phyloP scores from a whole-genome alignment of 2,888 invertebrate species.

The Marasmarcha lunaedactyla region DNA sequence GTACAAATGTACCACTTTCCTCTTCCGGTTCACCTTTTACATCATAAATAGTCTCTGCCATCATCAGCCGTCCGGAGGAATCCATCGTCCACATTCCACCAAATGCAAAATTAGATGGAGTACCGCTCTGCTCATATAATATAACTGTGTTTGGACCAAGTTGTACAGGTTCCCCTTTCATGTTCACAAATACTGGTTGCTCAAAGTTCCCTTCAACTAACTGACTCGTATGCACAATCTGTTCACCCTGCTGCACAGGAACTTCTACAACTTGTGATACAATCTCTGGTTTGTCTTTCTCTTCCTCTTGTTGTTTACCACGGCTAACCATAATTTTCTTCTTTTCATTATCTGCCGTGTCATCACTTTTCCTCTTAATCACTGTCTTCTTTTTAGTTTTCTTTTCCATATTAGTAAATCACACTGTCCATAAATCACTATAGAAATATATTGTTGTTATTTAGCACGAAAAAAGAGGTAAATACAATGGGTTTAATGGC shows the following conservation, averaged over 20 bases:
- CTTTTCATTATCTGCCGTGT: constrained; percentile 43
- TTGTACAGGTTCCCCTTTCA: constrained; percentile 63
- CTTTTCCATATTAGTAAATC: constrained; percentile 53
- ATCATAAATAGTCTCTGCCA: constrained; percentile 65
- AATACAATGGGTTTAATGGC: no score
- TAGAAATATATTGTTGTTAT: no score
- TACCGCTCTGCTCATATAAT: constrained; percentile 58
- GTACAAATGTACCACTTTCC: constrained; percentile 49
- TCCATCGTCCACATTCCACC: constrained; percentile 68
- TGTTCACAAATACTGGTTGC: constrained; percentile 62
- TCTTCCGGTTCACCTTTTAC: constrained; percentile 63
- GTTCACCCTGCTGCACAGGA: constrained; percentile 57
- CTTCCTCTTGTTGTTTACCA: constrained; percentile 32
- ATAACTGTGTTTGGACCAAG: constrained; percentile 63
- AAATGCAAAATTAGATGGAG: constrained; percentile 58
- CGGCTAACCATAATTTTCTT: constrained; percentile 48
- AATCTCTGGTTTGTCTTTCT: constrained; percentile 53
- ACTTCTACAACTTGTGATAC: constrained; percentile 59
- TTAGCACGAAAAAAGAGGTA: no score
- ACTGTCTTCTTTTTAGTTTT: constrained; percentile 63
- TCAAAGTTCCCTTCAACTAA: constrained; percentile 60
- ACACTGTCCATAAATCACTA: no score
- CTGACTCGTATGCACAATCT: constrained; percentile 59
- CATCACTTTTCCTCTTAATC: constrained; percentile 61
- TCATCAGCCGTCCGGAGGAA: constrained; percentile 57